Conservation (phyloP, 2,113 vertebrate genomes). For the Archocentrus centrarchus region DNA sequence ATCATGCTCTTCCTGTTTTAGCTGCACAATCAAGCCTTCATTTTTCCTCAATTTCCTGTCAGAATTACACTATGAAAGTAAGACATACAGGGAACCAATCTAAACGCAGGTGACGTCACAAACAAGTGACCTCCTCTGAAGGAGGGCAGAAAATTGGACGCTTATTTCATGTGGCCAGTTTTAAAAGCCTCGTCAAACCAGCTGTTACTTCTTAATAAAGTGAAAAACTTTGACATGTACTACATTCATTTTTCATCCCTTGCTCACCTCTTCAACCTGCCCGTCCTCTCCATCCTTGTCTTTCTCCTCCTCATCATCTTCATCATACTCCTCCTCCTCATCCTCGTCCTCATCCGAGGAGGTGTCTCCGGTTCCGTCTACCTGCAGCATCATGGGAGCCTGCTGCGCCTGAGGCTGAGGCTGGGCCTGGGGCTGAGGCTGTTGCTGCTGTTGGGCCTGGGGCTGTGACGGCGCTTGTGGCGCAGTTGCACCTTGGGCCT, state of each 20-base stretch:
- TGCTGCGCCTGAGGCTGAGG: constrained; percentile 87
- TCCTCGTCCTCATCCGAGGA: constrained; percentile 98
- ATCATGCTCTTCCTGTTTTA: neutral
- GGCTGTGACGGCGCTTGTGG: constrained; percentile 54
- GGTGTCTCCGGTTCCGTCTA: constrained; percentile 94
- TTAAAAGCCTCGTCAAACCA: neutral
- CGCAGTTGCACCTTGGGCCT: constrained; percentile 73
- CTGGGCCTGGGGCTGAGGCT: constrained; percentile 86
- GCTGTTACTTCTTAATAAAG: neutral
- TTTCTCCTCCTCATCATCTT: constrained; percentile 97
- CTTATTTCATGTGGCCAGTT: no score
- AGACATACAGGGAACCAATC: neutral
- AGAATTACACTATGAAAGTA: neutral
- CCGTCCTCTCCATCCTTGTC: constrained; percentile 98
- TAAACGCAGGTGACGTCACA: neutral
- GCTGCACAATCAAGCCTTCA: neutral
- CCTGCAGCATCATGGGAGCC: constrained; percentile 93
- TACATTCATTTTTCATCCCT: neutral
- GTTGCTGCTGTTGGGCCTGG: constrained; percentile 72
- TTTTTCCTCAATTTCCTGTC: neutral
- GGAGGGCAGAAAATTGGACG: neutral
- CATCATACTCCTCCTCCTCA: constrained; percentile 97
- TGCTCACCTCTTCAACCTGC: constrained; percentile 94
- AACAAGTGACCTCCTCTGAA: neutral
- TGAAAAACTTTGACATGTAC: neutral